Evolutionary conservation across 2,113 vertebrate species (phyloP).

Genomic region (Eupsittula cactorum): DNA sequence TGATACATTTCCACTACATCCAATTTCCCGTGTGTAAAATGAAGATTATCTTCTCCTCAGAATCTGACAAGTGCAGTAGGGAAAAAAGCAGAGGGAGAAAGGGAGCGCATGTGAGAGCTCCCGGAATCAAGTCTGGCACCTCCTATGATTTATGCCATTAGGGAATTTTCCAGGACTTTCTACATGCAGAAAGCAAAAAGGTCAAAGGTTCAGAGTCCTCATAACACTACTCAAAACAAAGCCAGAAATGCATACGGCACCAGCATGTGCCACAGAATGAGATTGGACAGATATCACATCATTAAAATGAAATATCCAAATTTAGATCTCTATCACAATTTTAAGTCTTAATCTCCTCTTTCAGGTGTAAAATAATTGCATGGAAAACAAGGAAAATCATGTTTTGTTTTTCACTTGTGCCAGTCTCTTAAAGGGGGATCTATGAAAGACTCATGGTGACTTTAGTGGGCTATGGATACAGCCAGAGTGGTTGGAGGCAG

Average conservation of each 20-base stretch:
- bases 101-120: accelerated
- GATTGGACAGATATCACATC: neutral
- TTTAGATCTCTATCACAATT: neutral
- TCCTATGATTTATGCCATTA: slow-evolving; percentile 37
- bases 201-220: slow-evolving; percentile 24
- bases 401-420: neutral
- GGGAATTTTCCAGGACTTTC: slow-evolving; percentile 49
- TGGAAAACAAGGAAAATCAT: neutral
- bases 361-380: neutral
- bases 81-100: neutral
- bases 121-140: neutral
- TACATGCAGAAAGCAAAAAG: slow-evolving; percentile 13
- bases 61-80: slow-evolving; percentile 31
- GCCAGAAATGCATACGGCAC: neutral
- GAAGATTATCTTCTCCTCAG: slow-evolving; percentile 55
- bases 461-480: neutral
- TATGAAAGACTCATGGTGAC: neutral
- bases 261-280: neutral
- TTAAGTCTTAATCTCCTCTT: neutral
- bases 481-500: neutral
- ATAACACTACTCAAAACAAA: slow-evolving; percentile 2
- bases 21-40: slow-evolving; percentile 42
- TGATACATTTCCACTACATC: slow-evolving; percentile 17
- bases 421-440: neutral
- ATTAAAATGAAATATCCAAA: neutral